These are phyloP conservation scores for Pangasianodon hypophthalmus DNA, from an alignment of 2,113 vertebrate species.

Conservation along the genomic window DNA sequence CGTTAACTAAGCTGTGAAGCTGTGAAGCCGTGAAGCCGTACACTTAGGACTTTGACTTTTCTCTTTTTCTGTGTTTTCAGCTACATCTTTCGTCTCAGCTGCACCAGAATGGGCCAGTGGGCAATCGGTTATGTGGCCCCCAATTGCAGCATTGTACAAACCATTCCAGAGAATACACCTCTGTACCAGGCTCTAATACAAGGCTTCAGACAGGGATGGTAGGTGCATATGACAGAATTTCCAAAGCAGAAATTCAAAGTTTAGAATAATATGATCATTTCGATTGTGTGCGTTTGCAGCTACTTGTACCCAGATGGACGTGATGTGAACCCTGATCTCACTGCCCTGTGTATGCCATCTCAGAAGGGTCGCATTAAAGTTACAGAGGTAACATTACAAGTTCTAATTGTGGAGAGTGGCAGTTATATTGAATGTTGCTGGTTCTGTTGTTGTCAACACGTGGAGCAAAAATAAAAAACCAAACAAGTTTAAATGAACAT, in stretches of 20 bases:
- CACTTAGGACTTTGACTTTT: background rate
- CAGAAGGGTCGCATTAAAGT: constrained; percentile 70
- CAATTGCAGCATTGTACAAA: constrained; percentile 78
- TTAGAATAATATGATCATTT: background rate
- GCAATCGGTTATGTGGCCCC: constrained; percentile 82
- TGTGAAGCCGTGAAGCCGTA: background rate
- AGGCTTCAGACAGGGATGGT: constrained; percentile 81
- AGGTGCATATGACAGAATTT: constrained; percentile 52
- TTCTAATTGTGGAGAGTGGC: background rate
- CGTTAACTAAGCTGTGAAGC: background rate
- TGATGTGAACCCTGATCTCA: constrained; percentile 79
- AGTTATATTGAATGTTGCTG: background rate
- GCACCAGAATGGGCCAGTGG: constrained; percentile 85
- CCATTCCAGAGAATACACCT: constrained; percentile 78
- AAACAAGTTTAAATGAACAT: background rate
- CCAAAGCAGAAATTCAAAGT: background rate
- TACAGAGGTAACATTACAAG: constrained; percentile 71
- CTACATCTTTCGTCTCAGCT: constrained; percentile 87
- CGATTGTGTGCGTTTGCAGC: constrained; percentile 64
- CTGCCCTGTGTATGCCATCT: constrained; percentile 60
- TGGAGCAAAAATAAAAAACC: background rate
- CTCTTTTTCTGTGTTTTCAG: constrained; percentile 58
- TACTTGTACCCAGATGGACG: constrained; percentile 83
- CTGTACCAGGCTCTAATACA: constrained; percentile 78
- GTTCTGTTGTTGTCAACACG: background rate